Percentiles rank a stretch among this genome's conserved stretches.
Conservation (phyloP, 2,797 vertebrate genomes). For the Lutjanus campechanus region DNA sequence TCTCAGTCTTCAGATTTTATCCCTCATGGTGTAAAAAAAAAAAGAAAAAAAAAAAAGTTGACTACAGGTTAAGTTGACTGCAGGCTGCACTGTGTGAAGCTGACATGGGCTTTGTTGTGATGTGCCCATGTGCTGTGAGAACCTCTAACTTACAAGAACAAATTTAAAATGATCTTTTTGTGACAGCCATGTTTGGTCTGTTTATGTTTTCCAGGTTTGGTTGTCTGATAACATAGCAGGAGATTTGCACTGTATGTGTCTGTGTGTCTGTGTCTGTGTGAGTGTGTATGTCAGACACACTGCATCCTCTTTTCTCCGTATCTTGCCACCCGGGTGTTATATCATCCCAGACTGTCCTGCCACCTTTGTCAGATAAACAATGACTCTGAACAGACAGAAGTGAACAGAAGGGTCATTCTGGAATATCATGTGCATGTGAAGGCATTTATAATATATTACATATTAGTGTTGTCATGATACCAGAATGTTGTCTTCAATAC, state of each 20-base stretch:
- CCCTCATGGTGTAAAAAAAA: conserved; percentile 17
- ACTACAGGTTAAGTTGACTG: background rate
- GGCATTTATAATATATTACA: background rate
- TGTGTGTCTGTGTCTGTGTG: conserved; percentile 4
- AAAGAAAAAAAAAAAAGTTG: conserved; percentile 10
- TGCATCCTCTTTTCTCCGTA: conserved; percentile 41
- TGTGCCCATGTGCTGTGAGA: background rate
- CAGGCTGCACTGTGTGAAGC: conserved; percentile 3
- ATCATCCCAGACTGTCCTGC: conserved; percentile 36
- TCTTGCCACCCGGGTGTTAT: conserved; percentile 50
- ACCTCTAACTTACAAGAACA: background rate
- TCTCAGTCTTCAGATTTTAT: background rate
- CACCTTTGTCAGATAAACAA: conserved; percentile 39
- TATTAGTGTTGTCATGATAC: too few species aligned
- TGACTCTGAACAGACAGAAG: conserved; percentile 24
- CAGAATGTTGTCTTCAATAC: too few species aligned
- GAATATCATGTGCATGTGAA: conserved; percentile 2
- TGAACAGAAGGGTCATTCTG: conserved; percentile 22
- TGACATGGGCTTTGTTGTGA: conserved; percentile 15
- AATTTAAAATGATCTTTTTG: background rate
- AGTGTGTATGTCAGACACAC: background rate
- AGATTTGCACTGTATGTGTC: conserved; percentile 8
- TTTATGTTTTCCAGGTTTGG: conserved; percentile 12
- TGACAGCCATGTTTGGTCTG: conserved; percentile 1
- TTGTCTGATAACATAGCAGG: conserved; percentile 13